Evolutionary conservation across 2,888 invertebrate species (phyloP), one percentile per base, ranked within the genome.

Genomic region (Dorcus hopei): DNA sequence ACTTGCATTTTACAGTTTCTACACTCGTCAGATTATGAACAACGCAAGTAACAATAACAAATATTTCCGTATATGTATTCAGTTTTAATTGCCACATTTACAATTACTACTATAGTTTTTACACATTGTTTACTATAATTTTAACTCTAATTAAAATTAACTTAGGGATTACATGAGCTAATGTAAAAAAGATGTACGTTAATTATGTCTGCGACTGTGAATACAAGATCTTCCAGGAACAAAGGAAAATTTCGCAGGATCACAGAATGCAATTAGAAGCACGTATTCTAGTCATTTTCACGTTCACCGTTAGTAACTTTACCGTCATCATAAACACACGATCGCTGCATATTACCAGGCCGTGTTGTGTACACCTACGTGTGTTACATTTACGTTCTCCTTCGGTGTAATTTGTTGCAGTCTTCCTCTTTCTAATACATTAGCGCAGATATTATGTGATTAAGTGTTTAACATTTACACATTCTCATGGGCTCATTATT

Each of bases 231-330:
- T 33, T 33, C 26, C 26, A 33, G 9, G n/a, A 61, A 61, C 61
- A 61, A 61, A 61, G 59, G 52, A 48, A 58, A 53, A 52, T 54
- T 55, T 55, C 42, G 49, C 57, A 56, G 59, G 59, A 54, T 61
- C 59, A 59, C 54, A 26, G 57, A 62, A 59, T 62, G 54, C 57
- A 62, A 62, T 62, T 59, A 62, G 59, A 57, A 57, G 57, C 45
- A 33, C 26, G 26, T 33, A 33, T 33, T 33, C 26, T 6, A 54
- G 62, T 62, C 57, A 54, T 62, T 62, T 62, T 54, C 59, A 62
- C 59, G 53, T 62, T 54, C 54, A 57, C 61, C 59, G 61, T 59
- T 61, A 33, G 56, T 57, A 33, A 33, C 26, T 33, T 33, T 33
- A 33, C 54, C 52, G 55, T 63, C 61, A 56, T 58, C 61, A 63